Percentiles rank a stretch among this genome's conserved stretches.
Conservation (phyloP, 1,140 invertebrate genomes). For the Leptopilina clavipes region DNA sequence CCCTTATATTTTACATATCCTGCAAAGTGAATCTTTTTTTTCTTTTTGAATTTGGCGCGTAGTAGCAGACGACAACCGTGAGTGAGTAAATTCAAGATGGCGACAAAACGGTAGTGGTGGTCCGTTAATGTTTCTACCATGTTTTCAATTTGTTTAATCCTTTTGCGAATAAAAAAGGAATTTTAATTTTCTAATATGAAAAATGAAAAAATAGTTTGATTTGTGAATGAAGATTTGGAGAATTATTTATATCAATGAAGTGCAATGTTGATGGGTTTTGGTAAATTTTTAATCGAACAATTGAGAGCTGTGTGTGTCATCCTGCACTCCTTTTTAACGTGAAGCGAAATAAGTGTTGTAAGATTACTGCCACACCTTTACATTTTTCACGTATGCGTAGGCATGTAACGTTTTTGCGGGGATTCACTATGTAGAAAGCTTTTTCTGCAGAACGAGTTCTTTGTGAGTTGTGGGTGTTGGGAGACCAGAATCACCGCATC, state of each 20-base stretch:
- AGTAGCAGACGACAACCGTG: neutral
- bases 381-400: conserved; percentile 31
- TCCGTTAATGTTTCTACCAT: neutral
- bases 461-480: conserved; percentile 14
- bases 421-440: conserved; percentile 4
- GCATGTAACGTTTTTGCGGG: conserved; percentile 15
- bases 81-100: neutral
- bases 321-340: neutral
- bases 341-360: conserved; percentile 3
- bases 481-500: neutral
- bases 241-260: neutral
- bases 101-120: neutral
- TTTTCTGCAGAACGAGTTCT: conserved; percentile 12
- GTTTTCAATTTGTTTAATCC: conserved; percentile 12
- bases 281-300: neutral
- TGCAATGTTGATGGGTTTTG: neutral
- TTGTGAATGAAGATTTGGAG: neutral
- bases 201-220: neutral
- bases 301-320: conserved; percentile 9
- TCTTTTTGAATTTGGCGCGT: conserved; percentile 14
- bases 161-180: neutral
- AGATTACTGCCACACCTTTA: conserved; percentile 18
- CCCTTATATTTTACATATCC: no score
- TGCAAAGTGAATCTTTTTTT: neutral
- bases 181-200: neutral